Conservation (phyloP, 1,140 invertebrate species). For the Drosophila malerkotliana region DNA sequence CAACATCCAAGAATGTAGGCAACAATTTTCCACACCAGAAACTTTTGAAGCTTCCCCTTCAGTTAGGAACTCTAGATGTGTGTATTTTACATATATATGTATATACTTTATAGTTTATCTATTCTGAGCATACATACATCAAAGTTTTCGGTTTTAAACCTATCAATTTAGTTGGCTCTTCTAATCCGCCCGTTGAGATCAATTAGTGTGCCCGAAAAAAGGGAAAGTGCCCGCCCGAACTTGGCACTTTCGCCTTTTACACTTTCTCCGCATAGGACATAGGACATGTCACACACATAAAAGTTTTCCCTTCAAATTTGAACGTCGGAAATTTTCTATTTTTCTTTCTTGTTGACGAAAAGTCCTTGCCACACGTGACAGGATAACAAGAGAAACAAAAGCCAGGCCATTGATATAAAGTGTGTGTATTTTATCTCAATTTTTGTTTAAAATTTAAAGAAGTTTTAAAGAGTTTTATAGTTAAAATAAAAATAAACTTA, state of each 20-base stretch:
- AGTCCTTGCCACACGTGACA: conserved; percentile 25
- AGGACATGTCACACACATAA: background rate
- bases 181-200: conserved; percentile 71
- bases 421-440: background rate
- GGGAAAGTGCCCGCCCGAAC: conserved; percentile 31
- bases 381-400: background rate
- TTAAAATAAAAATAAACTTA: background rate
- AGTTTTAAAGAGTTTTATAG: too few relatives aligned
- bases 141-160: conserved; percentile 64
- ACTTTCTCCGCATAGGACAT: background rate
- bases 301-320: conserved; percentile 5
- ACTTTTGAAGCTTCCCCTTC: background rate
- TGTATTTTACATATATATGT: too few relatives aligned
- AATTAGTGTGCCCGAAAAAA: conserved; percentile 55
- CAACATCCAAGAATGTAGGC: background rate
- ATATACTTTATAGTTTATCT: too few relatives aligned
- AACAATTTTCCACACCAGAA: conserved; percentile 18
- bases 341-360: conserved; percentile 36
- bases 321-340: conserved; percentile 12
- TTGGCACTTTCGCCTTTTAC: conserved; percentile 29
- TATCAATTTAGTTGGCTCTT: conserved; percentile 64
- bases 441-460: conserved; percentile 4
- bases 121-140: conserved; percentile 33
- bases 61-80: too few relatives aligned
- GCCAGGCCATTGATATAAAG: conserved; percentile 7